These are phyloP conservation scores for Illadopsis cleaveri DNA, from an alignment of 2,113 vertebrate genomes.

Conservation along the genomic window DNA sequence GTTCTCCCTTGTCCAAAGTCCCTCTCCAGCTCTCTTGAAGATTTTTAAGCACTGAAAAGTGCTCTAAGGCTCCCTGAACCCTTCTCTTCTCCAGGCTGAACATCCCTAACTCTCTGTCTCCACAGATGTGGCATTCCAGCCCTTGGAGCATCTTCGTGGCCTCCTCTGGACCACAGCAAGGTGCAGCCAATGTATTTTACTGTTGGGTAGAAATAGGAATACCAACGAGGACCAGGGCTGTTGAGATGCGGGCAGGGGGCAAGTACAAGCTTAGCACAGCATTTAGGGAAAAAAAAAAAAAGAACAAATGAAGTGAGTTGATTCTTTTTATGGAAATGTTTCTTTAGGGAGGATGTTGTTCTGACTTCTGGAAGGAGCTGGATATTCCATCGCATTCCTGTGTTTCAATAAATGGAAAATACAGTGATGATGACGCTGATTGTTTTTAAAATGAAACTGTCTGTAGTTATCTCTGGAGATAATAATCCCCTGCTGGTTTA, in stretches of 20 bases:
- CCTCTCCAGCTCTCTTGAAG: too few species aligned
- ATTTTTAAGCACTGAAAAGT: neutral
- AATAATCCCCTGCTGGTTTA: slow-evolving; percentile 51
- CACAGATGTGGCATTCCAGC: neutral
- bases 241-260: neutral
- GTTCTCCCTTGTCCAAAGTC: neutral
- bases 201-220: neutral
- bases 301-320: neutral
- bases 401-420: slow-evolving; percentile 13
- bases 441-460: slow-evolving; percentile 43
- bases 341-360: neutral
- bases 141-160: neutral
- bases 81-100: neutral
- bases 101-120: neutral
- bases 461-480: slow-evolving; percentile 41
- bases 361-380: neutral
- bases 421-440: neutral
- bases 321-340: neutral
- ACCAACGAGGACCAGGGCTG: fast-evolving
- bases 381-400: neutral
- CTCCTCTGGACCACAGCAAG: neutral
- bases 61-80: neutral
- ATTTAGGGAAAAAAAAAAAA: neutral
- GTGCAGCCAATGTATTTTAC: neutral
- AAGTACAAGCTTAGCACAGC: neutral